These are phyloP conservation scores for Meriones psammophilus DNA, from an alignment of 2,797 vertebrate species.

Conservation along the genomic window DNA sequence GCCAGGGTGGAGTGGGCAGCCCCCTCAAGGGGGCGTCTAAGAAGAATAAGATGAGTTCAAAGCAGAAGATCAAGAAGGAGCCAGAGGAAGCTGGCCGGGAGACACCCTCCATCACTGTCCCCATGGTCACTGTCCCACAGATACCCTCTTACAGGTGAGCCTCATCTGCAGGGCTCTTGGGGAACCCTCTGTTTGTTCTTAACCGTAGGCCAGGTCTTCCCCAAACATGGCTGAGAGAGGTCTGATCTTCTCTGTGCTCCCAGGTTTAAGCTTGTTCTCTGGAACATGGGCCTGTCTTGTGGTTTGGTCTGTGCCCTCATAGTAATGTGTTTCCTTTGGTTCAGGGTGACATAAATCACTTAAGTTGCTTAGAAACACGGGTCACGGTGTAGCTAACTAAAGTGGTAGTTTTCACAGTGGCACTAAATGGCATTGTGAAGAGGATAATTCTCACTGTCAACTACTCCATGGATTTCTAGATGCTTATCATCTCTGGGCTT, in stretches of 20 bases:
- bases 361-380: conserved; percentile 54
- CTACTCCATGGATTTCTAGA: not conserved
- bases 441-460: not conserved
- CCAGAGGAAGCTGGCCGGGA: conserved; percentile 85
- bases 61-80: conserved; percentile 95
- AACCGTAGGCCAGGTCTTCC: conserved; percentile 32
- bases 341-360: conserved; percentile 51
- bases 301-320: conserved; percentile 55
- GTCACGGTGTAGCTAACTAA: conserved; percentile 20
- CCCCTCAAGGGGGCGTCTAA: conserved; percentile 91
- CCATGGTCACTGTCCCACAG: conserved; percentile 92
- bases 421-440: conserved; percentile 25
- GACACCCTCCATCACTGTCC: conserved; percentile 85
- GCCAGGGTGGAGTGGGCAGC: conserved; percentile 85
- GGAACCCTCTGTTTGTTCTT: conserved; percentile 28
- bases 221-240: not conserved
- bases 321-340: conserved; percentile 65
- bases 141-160: conserved; percentile 97
- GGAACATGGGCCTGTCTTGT: conserved; percentile 32
- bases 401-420: conserved; percentile 35
- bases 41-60: conserved; percentile 90
- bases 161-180: conserved; percentile 1
- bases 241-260: conserved; percentile 56
- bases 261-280: conserved; percentile 42
- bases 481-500: conserved; percentile 47